phyloP scores from a whole-genome alignment of 1,140 invertebrate genomes.

The Bombus cullumanus region DNA sequence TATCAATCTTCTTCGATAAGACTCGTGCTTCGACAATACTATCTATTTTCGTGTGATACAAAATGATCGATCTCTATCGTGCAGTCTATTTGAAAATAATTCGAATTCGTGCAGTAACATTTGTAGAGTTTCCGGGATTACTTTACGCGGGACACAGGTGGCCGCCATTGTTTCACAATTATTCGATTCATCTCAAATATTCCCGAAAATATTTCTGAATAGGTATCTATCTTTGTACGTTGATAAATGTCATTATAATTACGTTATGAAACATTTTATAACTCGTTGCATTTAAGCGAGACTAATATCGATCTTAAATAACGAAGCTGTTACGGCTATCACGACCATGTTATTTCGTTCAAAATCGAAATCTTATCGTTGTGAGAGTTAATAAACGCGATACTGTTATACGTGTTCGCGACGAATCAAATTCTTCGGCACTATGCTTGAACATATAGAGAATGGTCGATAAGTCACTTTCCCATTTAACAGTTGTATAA shows the following conservation, averaged over 20 bases:
- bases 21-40: constrained; percentile 57
- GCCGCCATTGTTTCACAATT: neutral
- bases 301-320: neutral
- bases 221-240: neutral
- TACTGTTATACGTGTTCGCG: neutral
- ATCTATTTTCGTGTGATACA: constrained; percentile 6
- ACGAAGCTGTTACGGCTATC: neutral
- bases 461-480: too few species aligned
- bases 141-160: constrained; percentile 13
- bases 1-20: constrained; percentile 17
- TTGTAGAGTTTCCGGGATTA: neutral
- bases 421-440: neutral
- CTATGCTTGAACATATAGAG: neutral
- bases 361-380: neutral
- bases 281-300: neutral
- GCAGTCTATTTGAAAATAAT: neutral
- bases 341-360: neutral
- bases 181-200: neutral
- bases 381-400: neutral
- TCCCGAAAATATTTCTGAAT: too few species aligned
- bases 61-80: neutral
- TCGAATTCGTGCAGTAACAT: neutral
- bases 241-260: neutral
- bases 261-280: neutral
- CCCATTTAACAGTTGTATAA: too few species aligned